These are phyloP conservation scores for Caenorhabditis plicata DNA, from an alignment of 2,888 invertebrate genomes.

Conservation along the genomic window DNA sequence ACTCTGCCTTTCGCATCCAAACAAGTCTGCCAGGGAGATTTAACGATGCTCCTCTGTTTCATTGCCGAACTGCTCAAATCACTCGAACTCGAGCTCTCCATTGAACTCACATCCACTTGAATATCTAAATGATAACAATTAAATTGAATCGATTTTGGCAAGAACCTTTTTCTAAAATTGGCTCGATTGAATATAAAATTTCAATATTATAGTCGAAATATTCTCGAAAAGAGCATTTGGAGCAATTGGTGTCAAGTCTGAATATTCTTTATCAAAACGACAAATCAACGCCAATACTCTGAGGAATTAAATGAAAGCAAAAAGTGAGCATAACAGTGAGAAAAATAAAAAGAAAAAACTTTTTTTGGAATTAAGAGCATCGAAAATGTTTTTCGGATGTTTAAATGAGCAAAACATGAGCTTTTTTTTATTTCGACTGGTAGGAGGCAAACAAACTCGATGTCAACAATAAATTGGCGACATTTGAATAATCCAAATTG, in stretches of 20 bases:
- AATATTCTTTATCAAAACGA: constrained; percentile 2
- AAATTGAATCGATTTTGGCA: no score
- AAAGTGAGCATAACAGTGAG: neutral
- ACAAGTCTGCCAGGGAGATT: constrained; percentile 88
- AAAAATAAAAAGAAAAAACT: neutral
- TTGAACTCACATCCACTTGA: no score
- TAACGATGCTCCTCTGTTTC: constrained; percentile 2
- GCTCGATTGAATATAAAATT: constrained; percentile 17
- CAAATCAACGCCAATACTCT: neutral
- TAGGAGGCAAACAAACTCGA: no score
- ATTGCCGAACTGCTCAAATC: constrained; percentile 2
- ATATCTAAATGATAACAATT: no score
- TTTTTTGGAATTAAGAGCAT: neutral
- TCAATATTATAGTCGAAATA: constrained; percentile 6
- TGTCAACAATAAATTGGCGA: no score
- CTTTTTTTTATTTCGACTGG: no score
- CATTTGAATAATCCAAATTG: no score
- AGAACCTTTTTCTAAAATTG: constrained; percentile 10
- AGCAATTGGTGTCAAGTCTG: constrained; percentile 22
- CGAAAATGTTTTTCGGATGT: neutral
- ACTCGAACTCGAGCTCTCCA: constrained; percentile 1
- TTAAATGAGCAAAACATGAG: neutral
- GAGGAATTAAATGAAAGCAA: neutral
- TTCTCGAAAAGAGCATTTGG: neutral
- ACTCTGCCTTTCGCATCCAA: constrained; percentile 94